phyloP scores from a whole-genome alignment of 2,113 vertebrate species.

The Axis porcinus region DNA sequence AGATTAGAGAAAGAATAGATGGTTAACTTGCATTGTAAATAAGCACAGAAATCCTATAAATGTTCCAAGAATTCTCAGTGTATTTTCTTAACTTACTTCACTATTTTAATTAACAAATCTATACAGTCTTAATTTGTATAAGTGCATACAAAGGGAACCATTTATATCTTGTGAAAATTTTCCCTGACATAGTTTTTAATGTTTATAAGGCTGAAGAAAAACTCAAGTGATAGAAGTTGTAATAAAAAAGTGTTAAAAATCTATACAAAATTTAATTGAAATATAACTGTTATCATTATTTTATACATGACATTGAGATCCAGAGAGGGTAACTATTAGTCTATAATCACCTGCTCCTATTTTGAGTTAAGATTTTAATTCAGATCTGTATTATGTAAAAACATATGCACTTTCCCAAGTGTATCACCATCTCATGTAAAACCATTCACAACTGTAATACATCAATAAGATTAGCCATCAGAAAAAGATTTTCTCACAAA shows the following conservation, averaged over 20 bases:
- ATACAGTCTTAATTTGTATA: not conserved
- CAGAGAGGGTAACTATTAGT: not conserved
- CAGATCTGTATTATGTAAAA: not conserved
- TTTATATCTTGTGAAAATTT: not conserved
- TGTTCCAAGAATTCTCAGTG: not conserved
- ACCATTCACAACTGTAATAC: not conserved
- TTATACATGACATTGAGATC: not conserved
- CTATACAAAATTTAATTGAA: not conserved
- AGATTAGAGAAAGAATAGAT: slow-evolving; percentile 68
- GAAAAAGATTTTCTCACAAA: not conserved
- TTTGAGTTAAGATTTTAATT: not conserved
- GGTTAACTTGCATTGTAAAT: slow-evolving; percentile 33
- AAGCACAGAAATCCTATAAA: not conserved
- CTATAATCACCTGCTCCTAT: not conserved
- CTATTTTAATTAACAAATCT: not conserved
- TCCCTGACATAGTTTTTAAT: not conserved
- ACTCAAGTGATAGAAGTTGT: not conserved
- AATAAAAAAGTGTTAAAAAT: not conserved
- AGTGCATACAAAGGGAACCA: not conserved
- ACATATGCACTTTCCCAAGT: not conserved
- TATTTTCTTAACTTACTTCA: not conserved
- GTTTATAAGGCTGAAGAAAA: not conserved
- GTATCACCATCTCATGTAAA: not conserved
- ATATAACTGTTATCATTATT: not conserved
- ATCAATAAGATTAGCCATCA: not conserved